These are phyloP conservation scores for Bothrops jararaca DNA, from an alignment of 2,113 vertebrate species.

Conservation along the genomic window DNA sequence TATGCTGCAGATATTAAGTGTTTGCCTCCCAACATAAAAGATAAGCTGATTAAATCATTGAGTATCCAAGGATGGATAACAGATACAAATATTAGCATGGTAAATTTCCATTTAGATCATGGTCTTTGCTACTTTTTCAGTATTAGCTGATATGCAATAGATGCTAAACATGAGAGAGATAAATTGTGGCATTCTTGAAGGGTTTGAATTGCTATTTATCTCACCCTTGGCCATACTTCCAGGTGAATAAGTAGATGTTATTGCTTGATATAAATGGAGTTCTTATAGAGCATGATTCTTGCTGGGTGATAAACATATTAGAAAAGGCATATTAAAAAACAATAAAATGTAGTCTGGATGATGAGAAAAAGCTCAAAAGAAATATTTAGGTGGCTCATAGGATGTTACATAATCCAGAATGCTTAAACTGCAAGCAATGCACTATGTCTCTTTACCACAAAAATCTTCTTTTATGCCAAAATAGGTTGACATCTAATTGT, in stretches of 20 bases:
- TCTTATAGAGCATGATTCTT: neutral
- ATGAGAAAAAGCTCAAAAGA: neutral
- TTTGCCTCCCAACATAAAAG: slow-evolving; percentile 80
- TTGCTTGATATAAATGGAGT: neutral
- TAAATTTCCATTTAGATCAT: slow-evolving; percentile 59
- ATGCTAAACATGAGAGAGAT: neutral
- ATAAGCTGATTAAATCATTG: slow-evolving; percentile 80
- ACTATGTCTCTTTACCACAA: neutral
- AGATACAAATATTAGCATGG: slow-evolving; percentile 82
- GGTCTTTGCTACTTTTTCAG: neutral
- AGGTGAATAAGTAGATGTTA: neutral
- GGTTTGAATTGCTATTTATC: neutral
- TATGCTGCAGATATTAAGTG: slow-evolving; percentile 74
- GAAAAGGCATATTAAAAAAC: neutral
- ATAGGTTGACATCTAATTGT: neutral
- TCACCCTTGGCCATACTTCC: neutral
- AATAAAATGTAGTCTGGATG: neutral
- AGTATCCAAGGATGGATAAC: slow-evolving; percentile 76
- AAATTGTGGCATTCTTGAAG: neutral
- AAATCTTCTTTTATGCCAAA: neutral
- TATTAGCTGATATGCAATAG: neutral
- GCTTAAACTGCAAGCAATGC: neutral
- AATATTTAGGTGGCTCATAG: neutral
- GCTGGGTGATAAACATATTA: neutral
- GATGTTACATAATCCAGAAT: neutral